Base-by-base conservation (phyloP, 2,113 vertebrate genomes). In the Noturus placidus region DNA sequence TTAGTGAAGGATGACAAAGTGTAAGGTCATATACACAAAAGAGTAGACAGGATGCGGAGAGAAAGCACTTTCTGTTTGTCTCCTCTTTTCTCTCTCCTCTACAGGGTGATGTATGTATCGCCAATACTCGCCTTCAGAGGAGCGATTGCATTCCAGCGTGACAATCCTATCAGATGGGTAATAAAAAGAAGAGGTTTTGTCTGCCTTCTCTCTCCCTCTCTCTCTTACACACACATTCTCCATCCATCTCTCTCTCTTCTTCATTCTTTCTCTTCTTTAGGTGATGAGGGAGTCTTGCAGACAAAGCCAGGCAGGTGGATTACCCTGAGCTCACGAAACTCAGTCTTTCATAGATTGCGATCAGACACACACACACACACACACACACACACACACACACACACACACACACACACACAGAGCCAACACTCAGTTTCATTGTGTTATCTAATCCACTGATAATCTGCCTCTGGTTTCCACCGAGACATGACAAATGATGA, bases 91-190 rank as follows among this genome's bases (percentile, higher is more conserved):
- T 79, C 86, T 87, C 87, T 90, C 20, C 50, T 89, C 84, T 85
- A 89, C 76, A 78, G 30, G 52, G 77, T 91, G 88, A 90, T 91
- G 77, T 86, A 88, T 92, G 91, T 91, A 85, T 91, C 91, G 92
- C 87, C 88, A 90, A 92, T 90, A 90, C 78, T 89, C 87, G 72
- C 87, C 92, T 90, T 91, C 92, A 93, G 92, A 91, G 91, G 80
- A 91, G 89, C 82, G 69, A 30, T 25, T 90, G 93, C 92, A 89
- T 91, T 92, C 87, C 82, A 92, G 92, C 91, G 90, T 93, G 90
- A 86, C 88, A 89, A 87, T 92, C 91, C 90, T 91, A 92, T 94
- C 92, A 94, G 93, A 92, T 91, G 52, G 88, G n/a, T 67, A 85
- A 88, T 91, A 91, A 87, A 91, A 93, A 90, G 90, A 91, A 91